Evolutionary conservation across 2,888 invertebrate genomes (phyloP).

Genomic region (Dexiosoma caninum): DNA sequence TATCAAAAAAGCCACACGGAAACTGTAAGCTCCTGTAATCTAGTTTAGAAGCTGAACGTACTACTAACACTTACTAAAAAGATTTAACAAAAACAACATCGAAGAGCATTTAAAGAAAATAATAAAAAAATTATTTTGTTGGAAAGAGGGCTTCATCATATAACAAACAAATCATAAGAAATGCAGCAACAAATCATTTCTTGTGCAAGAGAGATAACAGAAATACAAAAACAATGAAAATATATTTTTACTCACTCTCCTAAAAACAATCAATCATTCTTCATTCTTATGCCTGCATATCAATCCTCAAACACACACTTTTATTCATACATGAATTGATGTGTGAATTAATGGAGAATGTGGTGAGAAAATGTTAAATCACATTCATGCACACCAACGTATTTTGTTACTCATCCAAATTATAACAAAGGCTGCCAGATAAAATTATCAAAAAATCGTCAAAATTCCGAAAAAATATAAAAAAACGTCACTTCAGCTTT

Average conservation of each 20-base stretch:
- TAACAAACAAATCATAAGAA: slow-evolving; percentile 12
- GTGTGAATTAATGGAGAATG: slow-evolving; percentile 22
- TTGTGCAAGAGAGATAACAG: slow-evolving; percentile 56
- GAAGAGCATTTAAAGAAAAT: neutral
- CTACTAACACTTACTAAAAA: neutral
- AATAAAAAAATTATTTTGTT: neutral
- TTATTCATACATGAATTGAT: slow-evolving; percentile 2
- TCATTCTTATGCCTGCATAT: slow-evolving; percentile 35
- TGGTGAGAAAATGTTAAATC: slow-evolving; percentile 5
- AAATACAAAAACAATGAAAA: neutral
- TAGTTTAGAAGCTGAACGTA: slow-evolving; percentile 9
- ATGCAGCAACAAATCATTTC: slow-evolving; percentile 38
- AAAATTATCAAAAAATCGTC: no score
- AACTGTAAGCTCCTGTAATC: slow-evolving; percentile 19
- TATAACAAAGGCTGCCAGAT: no score
- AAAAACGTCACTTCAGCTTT: no score
- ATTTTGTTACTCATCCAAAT: neutral
- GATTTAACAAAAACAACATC: slow-evolving; percentile 7
- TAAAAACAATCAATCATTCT: slow-evolving; percentile 57
- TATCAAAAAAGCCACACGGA: neutral
- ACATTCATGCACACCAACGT: neutral
- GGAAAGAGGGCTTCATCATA: neutral
- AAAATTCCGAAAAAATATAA: no score
- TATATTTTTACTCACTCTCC: slow-evolving; percentile 40
- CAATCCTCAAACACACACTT: neutral